These are phyloP conservation scores for Achatina immaculata DNA, from an alignment of 1,140 invertebrate species.

Conservation along the genomic window DNA sequence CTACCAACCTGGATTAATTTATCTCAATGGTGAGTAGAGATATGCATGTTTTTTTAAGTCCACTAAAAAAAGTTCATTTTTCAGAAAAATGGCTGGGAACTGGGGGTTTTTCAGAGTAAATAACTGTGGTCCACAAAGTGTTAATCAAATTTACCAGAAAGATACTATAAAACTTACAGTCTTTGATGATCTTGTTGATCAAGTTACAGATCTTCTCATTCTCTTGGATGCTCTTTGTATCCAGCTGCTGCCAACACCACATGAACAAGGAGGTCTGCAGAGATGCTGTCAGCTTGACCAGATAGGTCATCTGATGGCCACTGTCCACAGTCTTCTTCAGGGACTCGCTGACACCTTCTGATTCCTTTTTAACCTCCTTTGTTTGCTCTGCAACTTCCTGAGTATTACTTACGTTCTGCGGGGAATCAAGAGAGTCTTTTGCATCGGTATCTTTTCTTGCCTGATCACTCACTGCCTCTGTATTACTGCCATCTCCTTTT, in stretches of 20 bases:
- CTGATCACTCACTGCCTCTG: neutral
- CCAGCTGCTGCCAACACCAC: constrained; percentile 66
- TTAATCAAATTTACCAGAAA: no score
- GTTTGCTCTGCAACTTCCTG: neutral
- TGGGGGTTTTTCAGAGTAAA: no score
- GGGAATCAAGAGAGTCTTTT: neutral
- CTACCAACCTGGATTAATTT: no score
- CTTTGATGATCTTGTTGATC: constrained; percentile 47
- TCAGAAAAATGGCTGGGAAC: no score
- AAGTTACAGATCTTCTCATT: constrained; percentile 46
- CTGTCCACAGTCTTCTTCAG: constrained; percentile 35
- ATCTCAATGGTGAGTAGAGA: no score
- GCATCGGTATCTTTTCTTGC: neutral
- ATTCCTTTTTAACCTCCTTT: neutral
- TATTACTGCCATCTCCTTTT: neutral
- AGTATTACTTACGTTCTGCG: neutral
- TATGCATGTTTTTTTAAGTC: no score
- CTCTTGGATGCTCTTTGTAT: constrained; percentile 33
- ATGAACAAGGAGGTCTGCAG: constrained; percentile 64
- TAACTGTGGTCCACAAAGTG: no score
- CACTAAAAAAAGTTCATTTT: no score
- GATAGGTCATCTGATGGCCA: constrained; percentile 61
- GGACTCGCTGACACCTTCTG: constrained; percentile 34
- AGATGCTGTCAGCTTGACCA: constrained; percentile 63
- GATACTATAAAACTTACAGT: constrained; percentile 48